Evolutionary conservation across 2,888 invertebrate genomes (phyloP).

Genomic region (Ischnura elegans): DNA sequence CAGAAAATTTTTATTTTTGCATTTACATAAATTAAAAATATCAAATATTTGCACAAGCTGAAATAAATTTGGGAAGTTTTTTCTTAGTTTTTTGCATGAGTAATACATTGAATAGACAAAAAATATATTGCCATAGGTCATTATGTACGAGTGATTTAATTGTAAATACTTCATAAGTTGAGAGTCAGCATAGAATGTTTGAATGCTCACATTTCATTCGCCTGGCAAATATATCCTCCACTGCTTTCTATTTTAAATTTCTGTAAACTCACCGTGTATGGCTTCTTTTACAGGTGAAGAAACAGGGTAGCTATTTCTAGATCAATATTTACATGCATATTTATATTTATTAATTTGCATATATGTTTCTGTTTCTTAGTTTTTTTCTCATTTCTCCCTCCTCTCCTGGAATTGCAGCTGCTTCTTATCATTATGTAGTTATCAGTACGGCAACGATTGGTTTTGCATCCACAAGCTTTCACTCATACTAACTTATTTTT

Average conservation of each 20-base stretch:
- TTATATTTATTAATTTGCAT: conserved; percentile 46
- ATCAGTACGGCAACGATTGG: conserved; percentile 51
- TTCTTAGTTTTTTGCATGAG: conserved; percentile 52
- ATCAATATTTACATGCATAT: background rate
- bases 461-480: conserved; percentile 64
- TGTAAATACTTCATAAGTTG: conserved; percentile 61
- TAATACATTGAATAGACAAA: conserved; percentile 43
- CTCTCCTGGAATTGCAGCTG: conserved; percentile 64
- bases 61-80: conserved; percentile 48
- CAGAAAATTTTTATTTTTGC: conserved; percentile 40
- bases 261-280: conserved; percentile 62
- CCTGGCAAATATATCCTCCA: conserved; percentile 61
- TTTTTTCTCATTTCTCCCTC: conserved; percentile 43
- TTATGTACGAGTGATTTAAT: conserved; percentile 46
- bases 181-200: conserved; percentile 60
- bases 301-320: conserved; percentile 54
- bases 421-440: conserved; percentile 56
- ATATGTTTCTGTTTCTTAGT: conserved; percentile 60
- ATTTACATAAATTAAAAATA: no score
- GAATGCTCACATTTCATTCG: conserved; percentile 58
- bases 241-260: conserved; percentile 48
- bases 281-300: conserved; percentile 66
- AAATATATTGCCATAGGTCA: conserved; percentile 43
- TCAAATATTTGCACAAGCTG: conserved; percentile 56
- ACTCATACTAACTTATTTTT: conserved; percentile 62